Evolutionary conservation across 1,140 invertebrate species (phyloP).

Genomic region (Cryptotermes secundus): DNA sequence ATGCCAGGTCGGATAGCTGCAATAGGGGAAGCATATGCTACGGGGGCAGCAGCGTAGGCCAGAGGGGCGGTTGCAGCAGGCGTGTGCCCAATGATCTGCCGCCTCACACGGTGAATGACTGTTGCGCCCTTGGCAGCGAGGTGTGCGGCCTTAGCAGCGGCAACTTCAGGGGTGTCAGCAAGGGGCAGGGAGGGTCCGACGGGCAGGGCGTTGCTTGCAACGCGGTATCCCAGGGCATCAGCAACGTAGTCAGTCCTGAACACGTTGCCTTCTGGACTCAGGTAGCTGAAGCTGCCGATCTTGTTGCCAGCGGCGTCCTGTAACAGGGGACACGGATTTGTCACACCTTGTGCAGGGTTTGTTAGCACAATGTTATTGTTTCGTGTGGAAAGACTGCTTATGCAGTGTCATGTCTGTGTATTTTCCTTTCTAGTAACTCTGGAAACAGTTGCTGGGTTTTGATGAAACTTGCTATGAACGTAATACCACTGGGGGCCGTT

Average conservation of each 20-base stretch:
- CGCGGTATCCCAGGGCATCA: conserved; percentile 55
- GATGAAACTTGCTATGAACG: too few relatives aligned
- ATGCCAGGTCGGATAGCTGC: conserved; percentile 43
- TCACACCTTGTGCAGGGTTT: too few relatives aligned
- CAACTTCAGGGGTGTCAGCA: conserved; percentile 42
- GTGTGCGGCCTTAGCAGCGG: conserved; percentile 41
- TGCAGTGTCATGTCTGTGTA: too few relatives aligned
- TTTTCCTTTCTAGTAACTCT: too few relatives aligned
- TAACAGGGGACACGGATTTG: not conserved
- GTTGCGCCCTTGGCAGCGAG: conserved; percentile 36
- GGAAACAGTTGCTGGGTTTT: too few relatives aligned
- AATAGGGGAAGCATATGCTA: conserved; percentile 23
- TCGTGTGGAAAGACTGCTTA: too few relatives aligned
- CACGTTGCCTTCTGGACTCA: conserved; percentile 53
- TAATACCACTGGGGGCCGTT: too few relatives aligned
- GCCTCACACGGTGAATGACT: conserved; percentile 26
- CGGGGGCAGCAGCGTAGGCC: conserved; percentile 31
- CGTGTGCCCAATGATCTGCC: conserved; percentile 22
- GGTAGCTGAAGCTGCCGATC: conserved; percentile 57
- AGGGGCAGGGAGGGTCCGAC: conserved; percentile 27
- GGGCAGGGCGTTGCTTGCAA: conserved; percentile 52
- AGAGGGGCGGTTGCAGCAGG: conserved; percentile 23
- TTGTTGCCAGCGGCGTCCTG: conserved; percentile 55
- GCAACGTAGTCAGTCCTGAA: conserved; percentile 54
- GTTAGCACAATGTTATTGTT: too few relatives aligned